Evolutionary conservation across 2,797 vertebrate genomes (phyloP).

Genomic region (Malacoraja senta): DNA sequence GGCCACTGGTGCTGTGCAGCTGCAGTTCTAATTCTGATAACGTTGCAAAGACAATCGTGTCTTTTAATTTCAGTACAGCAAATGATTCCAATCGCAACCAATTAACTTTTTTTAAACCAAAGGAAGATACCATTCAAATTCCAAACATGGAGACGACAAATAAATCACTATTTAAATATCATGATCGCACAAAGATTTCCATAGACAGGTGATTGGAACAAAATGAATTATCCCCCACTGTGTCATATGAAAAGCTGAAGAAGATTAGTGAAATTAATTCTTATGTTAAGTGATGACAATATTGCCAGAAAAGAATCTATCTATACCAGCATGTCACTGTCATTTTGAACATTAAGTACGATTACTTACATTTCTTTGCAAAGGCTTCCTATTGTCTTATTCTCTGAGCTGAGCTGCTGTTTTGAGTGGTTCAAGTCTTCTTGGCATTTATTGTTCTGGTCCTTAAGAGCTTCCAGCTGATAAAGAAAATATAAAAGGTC

Average conservation of each 20-base stretch:
- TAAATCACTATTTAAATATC: background rate
- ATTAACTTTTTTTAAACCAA: background rate
- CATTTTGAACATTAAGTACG: background rate
- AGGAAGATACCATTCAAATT: background rate
- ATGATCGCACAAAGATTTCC: background rate
- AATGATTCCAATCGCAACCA: background rate
- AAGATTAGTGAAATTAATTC: background rate
- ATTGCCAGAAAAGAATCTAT: background rate
- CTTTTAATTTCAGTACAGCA: background rate
- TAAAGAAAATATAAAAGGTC: constrained; percentile 41
- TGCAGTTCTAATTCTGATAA: background rate
- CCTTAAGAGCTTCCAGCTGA: constrained; percentile 73
- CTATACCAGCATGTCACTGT: background rate
- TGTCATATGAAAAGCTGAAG: background rate
- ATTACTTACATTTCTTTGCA: constrained; percentile 80
- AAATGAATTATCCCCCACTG: background rate
- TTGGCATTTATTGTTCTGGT: constrained; percentile 69
- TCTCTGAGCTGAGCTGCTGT: constrained; percentile 69
- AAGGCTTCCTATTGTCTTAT: constrained; percentile 69
- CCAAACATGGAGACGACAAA: background rate
- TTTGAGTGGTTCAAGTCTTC: constrained; percentile 73
- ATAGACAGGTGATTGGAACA: no score
- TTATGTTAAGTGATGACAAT: background rate
- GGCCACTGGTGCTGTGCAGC: no score
- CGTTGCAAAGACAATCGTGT: background rate